Percentiles rank a stretch among this genome's conserved stretches.
Evolutionary conservation across 2,888 invertebrate species (phyloP).

Genomic region (Eupithecia insigniata): DNA sequence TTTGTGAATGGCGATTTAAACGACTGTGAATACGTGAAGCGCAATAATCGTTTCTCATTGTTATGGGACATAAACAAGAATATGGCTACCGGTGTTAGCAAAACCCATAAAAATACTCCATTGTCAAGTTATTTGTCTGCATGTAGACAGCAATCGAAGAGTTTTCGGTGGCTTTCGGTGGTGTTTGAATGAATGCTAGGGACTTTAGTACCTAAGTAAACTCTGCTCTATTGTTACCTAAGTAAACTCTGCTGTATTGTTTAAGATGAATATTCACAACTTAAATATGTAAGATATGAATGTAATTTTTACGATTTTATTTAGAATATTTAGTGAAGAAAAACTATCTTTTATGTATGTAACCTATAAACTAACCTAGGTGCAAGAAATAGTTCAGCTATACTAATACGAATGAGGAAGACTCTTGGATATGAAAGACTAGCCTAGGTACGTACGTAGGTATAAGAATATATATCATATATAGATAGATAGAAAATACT

Average conservation of each 20-base stretch:
- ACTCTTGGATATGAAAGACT: background rate
- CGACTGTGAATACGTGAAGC: conserved; percentile 52
- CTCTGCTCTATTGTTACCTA: no score
- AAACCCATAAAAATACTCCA: conserved; percentile 52
- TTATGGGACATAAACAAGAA: conserved; percentile 68
- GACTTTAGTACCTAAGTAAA: background rate
- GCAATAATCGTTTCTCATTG: conserved; percentile 68
- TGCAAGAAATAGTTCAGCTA: background rate
- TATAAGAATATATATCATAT: no score
- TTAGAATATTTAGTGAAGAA: background rate
- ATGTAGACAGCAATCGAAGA: conserved; percentile 28
- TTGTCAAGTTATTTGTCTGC: conserved; percentile 31
- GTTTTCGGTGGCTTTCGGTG: background rate
- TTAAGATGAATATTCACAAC: no score
- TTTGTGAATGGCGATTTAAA: conserved; percentile 54
- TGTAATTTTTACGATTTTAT: no score
- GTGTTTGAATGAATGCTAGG: background rate
- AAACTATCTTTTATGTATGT: background rate
- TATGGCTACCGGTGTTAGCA: conserved; percentile 61
- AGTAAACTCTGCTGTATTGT: no score
- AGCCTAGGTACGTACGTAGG: background rate
- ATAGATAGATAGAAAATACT: no score
- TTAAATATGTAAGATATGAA: no score
- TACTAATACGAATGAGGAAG: background rate
- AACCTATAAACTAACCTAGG: background rate